These are phyloP conservation scores for Rhagophthalmus giganteus DNA, from an alignment of 2,888 invertebrate genomes.

Conservation along the genomic window DNA sequence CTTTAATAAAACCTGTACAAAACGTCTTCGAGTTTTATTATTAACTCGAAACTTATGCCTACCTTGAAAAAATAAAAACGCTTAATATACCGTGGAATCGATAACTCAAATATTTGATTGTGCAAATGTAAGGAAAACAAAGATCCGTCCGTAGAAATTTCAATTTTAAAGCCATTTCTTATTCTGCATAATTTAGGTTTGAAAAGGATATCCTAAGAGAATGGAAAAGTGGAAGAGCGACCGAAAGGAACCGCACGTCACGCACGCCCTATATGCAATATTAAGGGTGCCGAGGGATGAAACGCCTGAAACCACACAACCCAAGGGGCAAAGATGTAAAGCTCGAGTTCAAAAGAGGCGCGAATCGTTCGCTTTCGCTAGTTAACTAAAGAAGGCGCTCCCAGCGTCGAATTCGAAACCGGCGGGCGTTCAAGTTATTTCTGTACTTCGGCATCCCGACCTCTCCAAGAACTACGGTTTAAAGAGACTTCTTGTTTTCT, in stretches of 20 bases:
- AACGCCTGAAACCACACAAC: slow-evolving; percentile 19
- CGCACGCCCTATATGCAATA: slow-evolving; percentile 16
- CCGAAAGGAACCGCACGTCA: slow-evolving; percentile 10
- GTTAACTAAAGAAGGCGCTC: slow-evolving; percentile 17
- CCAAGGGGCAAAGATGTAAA: slow-evolving; percentile 6
- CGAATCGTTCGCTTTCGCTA: slow-evolving; percentile 10
- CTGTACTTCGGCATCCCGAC: slow-evolving; percentile 39
- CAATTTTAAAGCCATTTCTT: slow-evolving; percentile 25
- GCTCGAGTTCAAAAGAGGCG: slow-evolving; percentile 4
- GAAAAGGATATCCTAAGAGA: slow-evolving; percentile 18
- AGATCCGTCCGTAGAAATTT: slow-evolving; percentile 15
- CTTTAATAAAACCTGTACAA: slow-evolving; percentile 59
- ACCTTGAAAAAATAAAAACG: neutral
- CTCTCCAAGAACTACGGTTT: slow-evolving; percentile 32
- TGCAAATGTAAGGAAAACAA: slow-evolving; percentile 22
- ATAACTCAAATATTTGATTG: slow-evolving; percentile 26
- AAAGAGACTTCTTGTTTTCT: slow-evolving; percentile 31
- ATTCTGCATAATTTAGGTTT: slow-evolving; percentile 27
- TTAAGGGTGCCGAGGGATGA: slow-evolving; percentile 10
- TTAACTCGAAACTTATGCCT: too few species aligned
- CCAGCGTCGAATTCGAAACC: slow-evolving; percentile 5
- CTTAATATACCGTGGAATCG: slow-evolving; percentile 3
- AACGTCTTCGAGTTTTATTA: slow-evolving; percentile 7
- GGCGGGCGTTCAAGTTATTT: slow-evolving; percentile 44
- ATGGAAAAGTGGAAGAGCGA: slow-evolving; percentile 15